Conservation (phyloP, 2,888 invertebrate genomes). For the Dasypolia templi region DNA sequence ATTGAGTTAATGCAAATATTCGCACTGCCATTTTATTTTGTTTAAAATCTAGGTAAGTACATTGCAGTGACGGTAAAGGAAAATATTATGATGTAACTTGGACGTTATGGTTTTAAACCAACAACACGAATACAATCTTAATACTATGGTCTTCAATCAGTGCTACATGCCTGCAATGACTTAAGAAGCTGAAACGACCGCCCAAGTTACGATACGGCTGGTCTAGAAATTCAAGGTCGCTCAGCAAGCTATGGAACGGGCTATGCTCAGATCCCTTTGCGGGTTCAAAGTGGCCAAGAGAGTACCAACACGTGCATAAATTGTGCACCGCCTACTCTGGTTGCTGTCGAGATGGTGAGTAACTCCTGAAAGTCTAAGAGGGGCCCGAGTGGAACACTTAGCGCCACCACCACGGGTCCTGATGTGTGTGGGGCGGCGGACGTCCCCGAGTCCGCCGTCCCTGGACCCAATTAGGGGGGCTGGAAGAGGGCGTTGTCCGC, state of each 20-base stretch:
- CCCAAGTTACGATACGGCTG: not conserved
- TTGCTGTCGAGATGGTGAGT: no score
- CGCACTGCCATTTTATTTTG: conserved; percentile 11
- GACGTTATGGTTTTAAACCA: not conserved
- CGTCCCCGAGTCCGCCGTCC: no score
- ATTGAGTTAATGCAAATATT: conserved; percentile 36
- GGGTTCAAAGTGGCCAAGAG: no score
- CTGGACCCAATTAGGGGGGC: no score
- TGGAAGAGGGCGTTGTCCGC: no score
- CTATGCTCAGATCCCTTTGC: not conserved
- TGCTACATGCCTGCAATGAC: not conserved
- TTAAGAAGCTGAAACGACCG: not conserved
- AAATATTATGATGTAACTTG: not conserved
- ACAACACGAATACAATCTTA: not conserved
- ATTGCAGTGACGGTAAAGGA: not conserved
- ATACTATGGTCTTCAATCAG: no score
- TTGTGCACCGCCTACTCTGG: no score
- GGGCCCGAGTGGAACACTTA: no score
- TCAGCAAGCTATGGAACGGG: not conserved
- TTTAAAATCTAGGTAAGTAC: conserved; percentile 15
- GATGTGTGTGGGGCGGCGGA: no score
- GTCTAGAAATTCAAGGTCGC: not conserved
- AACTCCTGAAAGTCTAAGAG: no score
- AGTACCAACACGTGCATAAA: no score
- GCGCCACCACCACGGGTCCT: no score